Evolutionary conservation across 2,113 vertebrate genomes (phyloP), one percentile per base, ranked within the genome.

Genomic region (Phrynocephalus versicolor): DNA sequence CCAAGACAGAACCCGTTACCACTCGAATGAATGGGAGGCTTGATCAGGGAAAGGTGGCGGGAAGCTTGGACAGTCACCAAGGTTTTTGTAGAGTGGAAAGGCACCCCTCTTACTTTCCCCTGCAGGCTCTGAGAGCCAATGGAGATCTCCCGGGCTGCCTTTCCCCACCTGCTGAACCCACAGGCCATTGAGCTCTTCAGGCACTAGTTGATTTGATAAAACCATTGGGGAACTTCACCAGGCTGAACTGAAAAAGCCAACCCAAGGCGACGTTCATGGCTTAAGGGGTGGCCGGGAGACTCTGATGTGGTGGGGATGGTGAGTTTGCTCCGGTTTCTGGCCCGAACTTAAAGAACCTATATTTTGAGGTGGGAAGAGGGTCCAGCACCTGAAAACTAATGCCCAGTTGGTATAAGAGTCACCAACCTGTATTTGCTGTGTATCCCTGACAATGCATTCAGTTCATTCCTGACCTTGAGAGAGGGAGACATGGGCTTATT

Each of bases 1-100:
- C 85, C 82, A 89, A 87, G 92, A 88, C 87, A 83, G n/a, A 94
- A 95, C 85, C 89, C 90, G 67, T 1, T 72, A 89, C 79, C 81
- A 45, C 89, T 89, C 87, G 84, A 62, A 71, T 9, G 88, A 86
- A 18, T 1, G 27, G 18, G 39, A n/a, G 39, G 2, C 14, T 51
- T 30, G 58, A 4, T 35, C 23, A 2, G 60, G 55, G 41, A 62
- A n/a, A 55, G 65, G 84, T 79, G 70, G 85, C 0, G 57, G n/a
- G 72, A 14, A 1, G 51, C 88, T 85, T 80, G 72, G 1, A 27
- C 82, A 85, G 87, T 72, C 89, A 85, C 1, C 70, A 16, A 87
- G 58, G 81, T 89, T 33, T 6, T 10, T 8, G 69, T 7, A 33
- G 70, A 78, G n/a, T 37, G 69, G n/a, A n/a, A 21, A 6, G 39